Evolutionary conservation across 2,888 invertebrate species (phyloP), one percentile per base, ranked within the genome.

Genomic region (Parasteatoda lunata): DNA sequence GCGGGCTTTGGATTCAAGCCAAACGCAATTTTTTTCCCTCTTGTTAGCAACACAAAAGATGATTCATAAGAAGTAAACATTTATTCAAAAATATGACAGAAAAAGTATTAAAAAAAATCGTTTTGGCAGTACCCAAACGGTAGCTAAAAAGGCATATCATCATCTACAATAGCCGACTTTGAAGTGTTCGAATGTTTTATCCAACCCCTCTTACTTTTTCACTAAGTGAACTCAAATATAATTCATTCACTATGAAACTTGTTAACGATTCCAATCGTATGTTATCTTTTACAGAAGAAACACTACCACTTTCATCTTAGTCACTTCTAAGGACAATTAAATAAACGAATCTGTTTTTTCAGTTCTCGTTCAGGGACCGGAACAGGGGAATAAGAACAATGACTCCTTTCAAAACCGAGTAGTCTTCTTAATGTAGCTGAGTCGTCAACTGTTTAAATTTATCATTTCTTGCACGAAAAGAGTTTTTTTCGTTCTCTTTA

Each of bases 391-490:
- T 9, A 30, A 7, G 77, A 77, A 77, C 68, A 77, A 77, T 77
- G 77, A 66, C n/a, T 47, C 48, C 69, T 69, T 77, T 59, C 69
- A 77, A 69, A 77, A 30, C 51, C n/a, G 65, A 59, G 59, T 8
- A 69, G 69, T 69, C 52, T 77, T 69, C 77, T 71, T 64, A 49
- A 59, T 47, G 71, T 30, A 66, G 72, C 64, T 80, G 80, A 72
- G 65, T 80, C 73, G 72, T 80, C 80, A 80, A 80, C 80, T 80
- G 52, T 73, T 47, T 45, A 73, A 80, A 73, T 73, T 73, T 49
- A 72, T 72, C 80, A 80, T 72, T 80, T 72, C 79, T 72, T 73
- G 64, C 7, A 48, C 52, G 54, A 77, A 66, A 48, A 4, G 30
- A 5, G 8, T 30, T 64, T 75, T 75, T 77, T 68, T 52, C 45